Evolutionary conservation across 2,888 invertebrate genomes (phyloP).

Genomic region (Leptinotarsa peninsularis): DNA sequence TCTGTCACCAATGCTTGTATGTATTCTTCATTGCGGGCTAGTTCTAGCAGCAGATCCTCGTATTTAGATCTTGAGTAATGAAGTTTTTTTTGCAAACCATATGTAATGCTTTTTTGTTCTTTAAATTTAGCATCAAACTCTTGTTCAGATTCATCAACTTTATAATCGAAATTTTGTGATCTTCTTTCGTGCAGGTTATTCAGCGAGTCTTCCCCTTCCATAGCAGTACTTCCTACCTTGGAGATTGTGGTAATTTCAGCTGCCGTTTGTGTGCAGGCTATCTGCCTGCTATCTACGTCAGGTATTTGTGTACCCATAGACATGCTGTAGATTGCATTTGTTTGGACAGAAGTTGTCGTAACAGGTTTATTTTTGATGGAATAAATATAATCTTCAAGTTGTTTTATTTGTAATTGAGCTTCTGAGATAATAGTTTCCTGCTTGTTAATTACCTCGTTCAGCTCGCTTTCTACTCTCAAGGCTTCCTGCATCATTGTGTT

Average conservation of each 20-base stretch:
- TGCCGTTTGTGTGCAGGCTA: too few species aligned
- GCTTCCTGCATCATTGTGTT: not conserved
- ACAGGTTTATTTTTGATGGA: not conserved
- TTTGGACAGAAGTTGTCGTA: not conserved
- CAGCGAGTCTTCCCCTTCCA: not conserved
- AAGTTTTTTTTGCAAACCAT: not conserved
- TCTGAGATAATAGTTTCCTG: not conserved
- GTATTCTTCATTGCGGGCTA: constrained; percentile 5
- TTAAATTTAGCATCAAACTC: not conserved
- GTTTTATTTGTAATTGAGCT: not conserved
- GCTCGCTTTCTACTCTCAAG: not conserved
- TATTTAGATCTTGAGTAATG: not conserved
- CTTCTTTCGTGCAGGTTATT: not conserved
- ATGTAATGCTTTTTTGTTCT: not conserved
- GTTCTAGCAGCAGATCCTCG: not conserved
- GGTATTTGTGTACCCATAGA: too few species aligned
- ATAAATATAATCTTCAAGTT: constrained; percentile 2
- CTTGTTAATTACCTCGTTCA: too few species aligned
- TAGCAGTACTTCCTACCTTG: too few species aligned
- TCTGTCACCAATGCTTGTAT: constrained; percentile 2
- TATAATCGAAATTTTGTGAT: not conserved
- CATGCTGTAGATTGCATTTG: not conserved
- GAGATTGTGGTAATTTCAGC: too few species aligned
- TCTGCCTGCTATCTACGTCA: too few species aligned
- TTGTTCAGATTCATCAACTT: not conserved